Conservation (phyloP, 53 echinoderm and acorn worm genomes). For the Holothuria leucospilota region DNA sequence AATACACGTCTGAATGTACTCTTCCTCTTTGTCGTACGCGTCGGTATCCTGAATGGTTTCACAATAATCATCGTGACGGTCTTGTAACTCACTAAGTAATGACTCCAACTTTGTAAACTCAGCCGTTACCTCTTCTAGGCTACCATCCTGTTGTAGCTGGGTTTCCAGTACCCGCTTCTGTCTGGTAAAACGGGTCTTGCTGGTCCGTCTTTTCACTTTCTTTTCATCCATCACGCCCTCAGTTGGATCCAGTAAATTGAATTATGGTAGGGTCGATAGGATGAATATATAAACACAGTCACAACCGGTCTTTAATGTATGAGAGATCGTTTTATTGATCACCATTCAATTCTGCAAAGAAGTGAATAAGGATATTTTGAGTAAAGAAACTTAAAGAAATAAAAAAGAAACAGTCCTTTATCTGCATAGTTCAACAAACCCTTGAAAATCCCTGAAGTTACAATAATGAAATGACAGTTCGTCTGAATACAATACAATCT, state of each 20-base stretch:
- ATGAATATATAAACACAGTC: not conserved
- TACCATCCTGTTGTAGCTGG: conserved; percentile 46
- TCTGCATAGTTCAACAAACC: too few relatives aligned
- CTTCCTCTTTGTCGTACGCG: conserved; percentile 57
- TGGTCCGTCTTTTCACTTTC: conserved; percentile 53
- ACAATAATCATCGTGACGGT: conserved; percentile 63
- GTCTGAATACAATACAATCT: too few relatives aligned
- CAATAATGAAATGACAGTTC: too few relatives aligned
- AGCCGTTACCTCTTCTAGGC: conserved; percentile 49
- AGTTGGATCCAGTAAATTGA: conserved; percentile 30
- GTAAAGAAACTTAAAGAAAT: too few relatives aligned
- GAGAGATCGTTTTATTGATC: not conserved
- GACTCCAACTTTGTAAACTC: conserved; percentile 52
- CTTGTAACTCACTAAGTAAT: conserved; percentile 37
- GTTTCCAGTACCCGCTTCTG: conserved; percentile 43
- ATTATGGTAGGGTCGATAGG: conserved; percentile 41
- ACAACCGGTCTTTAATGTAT: too few relatives aligned
- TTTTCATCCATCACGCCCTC: conserved; percentile 48
- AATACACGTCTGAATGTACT: conserved; percentile 33
- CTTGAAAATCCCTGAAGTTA: too few relatives aligned
- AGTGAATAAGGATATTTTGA: not conserved
- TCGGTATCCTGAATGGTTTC: conserved; percentile 42
- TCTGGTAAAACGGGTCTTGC: conserved; percentile 60
- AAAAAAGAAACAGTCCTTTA: too few relatives aligned
- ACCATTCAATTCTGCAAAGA: conserved; percentile 36